Conservation (phyloP, 30 jellyfish, hydroid and myxozoan species). For the Hydractinia symbiolongicarpus region DNA sequence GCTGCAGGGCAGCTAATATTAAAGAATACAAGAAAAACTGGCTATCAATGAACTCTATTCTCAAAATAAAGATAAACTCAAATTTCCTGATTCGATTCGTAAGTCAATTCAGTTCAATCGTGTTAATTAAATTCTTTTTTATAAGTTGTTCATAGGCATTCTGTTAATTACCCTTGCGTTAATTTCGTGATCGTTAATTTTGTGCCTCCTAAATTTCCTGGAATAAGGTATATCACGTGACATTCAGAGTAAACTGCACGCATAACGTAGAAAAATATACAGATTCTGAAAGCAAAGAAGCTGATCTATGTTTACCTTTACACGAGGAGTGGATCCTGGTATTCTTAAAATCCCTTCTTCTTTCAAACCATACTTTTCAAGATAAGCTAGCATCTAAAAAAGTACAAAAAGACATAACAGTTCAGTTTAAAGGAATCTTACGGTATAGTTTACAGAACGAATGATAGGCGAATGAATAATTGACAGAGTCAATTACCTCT, state of each 20-base stretch:
- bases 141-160: too few species aligned
- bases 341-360: constrained; percentile 85
- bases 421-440: not conserved
- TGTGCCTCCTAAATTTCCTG: too few species aligned
- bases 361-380: constrained; percentile 55
- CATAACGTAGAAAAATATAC: not conserved
- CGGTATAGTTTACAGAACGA: not conserved
- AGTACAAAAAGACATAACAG: not conserved
- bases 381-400: constrained; percentile 50
- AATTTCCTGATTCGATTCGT: too few species aligned
- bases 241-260: not conserved
- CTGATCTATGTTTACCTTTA: constrained; percentile 36
- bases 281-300: not conserved
- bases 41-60: too few species aligned
- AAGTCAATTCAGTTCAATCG: too few species aligned
- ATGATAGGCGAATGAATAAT: not conserved
- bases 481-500: constrained; percentile 44
- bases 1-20: too few species aligned
- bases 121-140: too few species aligned
- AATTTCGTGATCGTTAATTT: too few species aligned
- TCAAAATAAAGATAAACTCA: too few species aligned
- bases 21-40: too few species aligned
- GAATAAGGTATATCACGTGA: not conserved
- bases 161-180: too few species aligned
- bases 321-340: constrained; percentile 81